phyloP scores from a whole-genome alignment of 2,113 vertebrate species.

The Cynocephalus volans region DNA sequence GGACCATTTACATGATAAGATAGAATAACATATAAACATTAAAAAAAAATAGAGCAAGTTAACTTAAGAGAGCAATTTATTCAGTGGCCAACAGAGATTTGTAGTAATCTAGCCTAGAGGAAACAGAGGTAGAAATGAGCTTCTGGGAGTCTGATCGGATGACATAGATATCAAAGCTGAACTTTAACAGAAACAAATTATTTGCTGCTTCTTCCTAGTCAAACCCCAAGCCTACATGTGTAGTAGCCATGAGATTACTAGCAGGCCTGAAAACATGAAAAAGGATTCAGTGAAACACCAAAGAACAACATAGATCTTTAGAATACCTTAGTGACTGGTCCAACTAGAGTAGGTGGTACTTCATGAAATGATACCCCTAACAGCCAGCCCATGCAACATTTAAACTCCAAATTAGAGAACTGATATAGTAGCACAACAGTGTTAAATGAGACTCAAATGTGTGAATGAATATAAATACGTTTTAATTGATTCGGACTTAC shows the following conservation, averaged over 20 bases:
- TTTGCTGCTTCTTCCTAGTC: constrained; percentile 68
- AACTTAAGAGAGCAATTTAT: constrained; percentile 74
- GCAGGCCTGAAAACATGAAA: constrained; percentile 74
- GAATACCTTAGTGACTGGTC: constrained; percentile 2
- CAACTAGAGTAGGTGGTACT: not conserved
- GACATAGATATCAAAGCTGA: constrained; percentile 71
- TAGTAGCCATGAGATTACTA: constrained; percentile 71
- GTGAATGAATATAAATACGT: not conserved
- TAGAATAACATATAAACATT: constrained; percentile 63
- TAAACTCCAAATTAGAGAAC: not conserved
- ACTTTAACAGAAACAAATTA: constrained; percentile 75
- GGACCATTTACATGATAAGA: not conserved
- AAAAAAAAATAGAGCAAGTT: constrained; percentile 37
- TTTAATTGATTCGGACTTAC: not conserved
- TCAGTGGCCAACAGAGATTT: constrained; percentile 68
- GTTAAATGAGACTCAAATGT: not conserved
- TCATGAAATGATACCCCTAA: not conserved
- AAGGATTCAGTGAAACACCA: constrained; percentile 64
- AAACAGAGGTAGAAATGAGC: constrained; percentile 53
- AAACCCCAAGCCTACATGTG: constrained; percentile 71
- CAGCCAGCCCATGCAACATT: not conserved
- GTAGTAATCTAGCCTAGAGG: constrained; percentile 78
- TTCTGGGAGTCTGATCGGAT: constrained; percentile 66
- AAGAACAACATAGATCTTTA: constrained; percentile 62
- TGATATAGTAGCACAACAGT: not conserved